Base-by-base conservation (phyloP, 2,113 vertebrate species). In the Holacanthus passer region DNA sequence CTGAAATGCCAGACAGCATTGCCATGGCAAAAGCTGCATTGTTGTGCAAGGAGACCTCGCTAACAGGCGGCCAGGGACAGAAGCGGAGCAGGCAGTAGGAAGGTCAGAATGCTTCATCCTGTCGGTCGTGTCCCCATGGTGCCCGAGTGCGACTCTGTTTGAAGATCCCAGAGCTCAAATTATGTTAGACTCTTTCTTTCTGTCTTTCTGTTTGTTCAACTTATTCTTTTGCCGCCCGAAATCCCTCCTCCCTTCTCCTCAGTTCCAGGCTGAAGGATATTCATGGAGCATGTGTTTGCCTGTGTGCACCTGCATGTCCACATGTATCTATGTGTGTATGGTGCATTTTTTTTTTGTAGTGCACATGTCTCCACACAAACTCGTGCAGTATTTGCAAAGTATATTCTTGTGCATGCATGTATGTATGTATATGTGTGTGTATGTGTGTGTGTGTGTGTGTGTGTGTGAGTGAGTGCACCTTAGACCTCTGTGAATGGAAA, bases 91-190 rank as follows among this genome's bases (percentile, higher is more conserved):
- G 72, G 95, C 91, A 73, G 91, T 59, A 92, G 94, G 95, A 95
- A 96, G 97, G 96, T 96, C 96, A 56, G 93, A 94, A 92, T 92
- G 69, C 87, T 81, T 96, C 93, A 86, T 95, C 96, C 95, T 94
- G 94, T 95, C 93, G 77, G 60, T 92, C 89, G 68, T 93, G 95
- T 98, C 96, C 96, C 96, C 96, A 96, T 97, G 98, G 97, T 93
- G 95, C 96, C 96, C 37, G 89, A 73, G 93, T 82, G 80, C 14
- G 84, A 91, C 96, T 97, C 97, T 99, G 95, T 99, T 98, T 99
- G 96, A 96, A 94, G 96, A 99, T 99, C 97, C 97, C 98, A 99
- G 98, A 96, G 87, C 94, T 87, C 2, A 73, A 89, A 95, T 96
- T 97, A 96, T 96, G 68, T 81, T 94, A 77, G 85, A 95, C 69